A percentile compares a stretch with the other conserved stretches of the same genome.
These are phyloP conservation scores for Bergia puertoricense DNA, from an alignment of 92 coral and sea anemone genomes.

Conservation along the genomic window DNA sequence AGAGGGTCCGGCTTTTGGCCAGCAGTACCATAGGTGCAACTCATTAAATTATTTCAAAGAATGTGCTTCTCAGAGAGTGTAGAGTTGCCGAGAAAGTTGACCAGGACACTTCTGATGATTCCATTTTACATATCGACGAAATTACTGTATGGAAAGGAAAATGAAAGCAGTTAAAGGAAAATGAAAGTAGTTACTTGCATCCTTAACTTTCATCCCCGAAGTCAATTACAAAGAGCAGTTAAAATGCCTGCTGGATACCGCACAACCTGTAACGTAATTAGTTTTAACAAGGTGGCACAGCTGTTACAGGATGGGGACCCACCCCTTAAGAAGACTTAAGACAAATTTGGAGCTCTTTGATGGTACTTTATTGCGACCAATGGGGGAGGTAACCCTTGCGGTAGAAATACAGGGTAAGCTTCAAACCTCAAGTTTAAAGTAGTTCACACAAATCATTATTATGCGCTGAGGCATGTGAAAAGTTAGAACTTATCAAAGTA, in stretches of 20 bases:
- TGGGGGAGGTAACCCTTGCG: slow-evolving; percentile 18
- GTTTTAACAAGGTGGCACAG: slow-evolving; percentile 31
- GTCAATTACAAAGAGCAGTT: slow-evolving; percentile 20
- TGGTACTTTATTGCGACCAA: slow-evolving; percentile 38
- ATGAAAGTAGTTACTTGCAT: too few relatives aligned
- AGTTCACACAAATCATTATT: slow-evolving; percentile 45
- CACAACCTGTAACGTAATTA: slow-evolving; percentile 48
- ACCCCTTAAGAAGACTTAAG: neutral
- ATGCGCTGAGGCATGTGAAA: slow-evolving; percentile 35
- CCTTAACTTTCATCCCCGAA: slow-evolving; percentile 23
- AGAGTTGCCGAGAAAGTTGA: neutral
- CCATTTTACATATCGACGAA: neutral
- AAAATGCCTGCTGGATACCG: slow-evolving; percentile 37
- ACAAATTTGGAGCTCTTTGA: slow-evolving; percentile 45
- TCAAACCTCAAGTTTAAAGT: slow-evolving; percentile 51
- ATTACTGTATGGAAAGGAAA: slow-evolving; percentile 13
- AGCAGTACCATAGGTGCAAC: slow-evolving; percentile 45
- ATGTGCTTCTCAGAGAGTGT: slow-evolving; percentile 21
- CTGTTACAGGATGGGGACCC: slow-evolving; percentile 41
- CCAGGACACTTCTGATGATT: slow-evolving; percentile 7
- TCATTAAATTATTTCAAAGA: slow-evolving; percentile 38
- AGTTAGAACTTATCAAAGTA: slow-evolving; percentile 33
- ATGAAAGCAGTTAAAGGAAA: slow-evolving; percentile 23
- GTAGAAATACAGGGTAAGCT: slow-evolving; percentile 29
- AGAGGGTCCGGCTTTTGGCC: slow-evolving; percentile 43